phyloP scores from a whole-genome alignment of 2,888 invertebrate species.

The Caenorhabditis sp. region DNA sequence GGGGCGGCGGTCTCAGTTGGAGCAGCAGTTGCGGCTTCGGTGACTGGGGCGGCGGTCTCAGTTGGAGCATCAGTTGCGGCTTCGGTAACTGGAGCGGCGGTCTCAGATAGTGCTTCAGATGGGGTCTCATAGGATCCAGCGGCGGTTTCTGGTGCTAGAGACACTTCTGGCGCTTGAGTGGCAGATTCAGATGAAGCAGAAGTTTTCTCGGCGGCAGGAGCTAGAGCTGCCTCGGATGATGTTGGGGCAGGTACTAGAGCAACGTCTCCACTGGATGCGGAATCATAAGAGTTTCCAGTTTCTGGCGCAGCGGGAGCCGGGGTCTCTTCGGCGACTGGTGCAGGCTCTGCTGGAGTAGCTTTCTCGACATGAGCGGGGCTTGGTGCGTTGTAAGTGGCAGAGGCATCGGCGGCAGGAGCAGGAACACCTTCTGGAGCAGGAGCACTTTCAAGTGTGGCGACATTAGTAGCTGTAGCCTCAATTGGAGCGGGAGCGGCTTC shows the following conservation, averaged over 20 bases:
- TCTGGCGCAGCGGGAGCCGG: no score
- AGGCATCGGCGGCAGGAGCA: constrained; percentile 35
- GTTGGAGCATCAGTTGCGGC: constrained; percentile 24
- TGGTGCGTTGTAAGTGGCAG: constrained; percentile 12
- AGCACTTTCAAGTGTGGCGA: constrained; percentile 21
- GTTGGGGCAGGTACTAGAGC: no score
- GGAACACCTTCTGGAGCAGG: constrained; percentile 39
- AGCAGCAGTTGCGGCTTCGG: constrained; percentile 13
- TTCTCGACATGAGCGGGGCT: constrained; percentile 13
- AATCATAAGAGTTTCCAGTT: no score
- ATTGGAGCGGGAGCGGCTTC: constrained; percentile 4
- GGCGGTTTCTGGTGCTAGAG: constrained; percentile 20
- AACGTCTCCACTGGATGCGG: no score
- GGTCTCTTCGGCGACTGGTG: constrained; percentile 6
- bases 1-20: constrained; percentile 19
- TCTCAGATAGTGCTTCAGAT: background rate
- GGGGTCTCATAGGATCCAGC: background rate
- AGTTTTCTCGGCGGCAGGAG: no score
- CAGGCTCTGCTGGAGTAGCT: constrained; percentile 25
- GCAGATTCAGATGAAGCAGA: no score
- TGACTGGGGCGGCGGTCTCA: constrained; percentile 5
- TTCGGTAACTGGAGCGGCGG: constrained; percentile 23
- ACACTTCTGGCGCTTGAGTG: constrained; percentile 6
- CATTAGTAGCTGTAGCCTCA: constrained; percentile 31
- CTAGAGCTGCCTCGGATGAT: no score